These are phyloP conservation scores for Neelides sp. DNA, from an alignment of 1,140 invertebrate genomes.

Conservation along the genomic window DNA sequence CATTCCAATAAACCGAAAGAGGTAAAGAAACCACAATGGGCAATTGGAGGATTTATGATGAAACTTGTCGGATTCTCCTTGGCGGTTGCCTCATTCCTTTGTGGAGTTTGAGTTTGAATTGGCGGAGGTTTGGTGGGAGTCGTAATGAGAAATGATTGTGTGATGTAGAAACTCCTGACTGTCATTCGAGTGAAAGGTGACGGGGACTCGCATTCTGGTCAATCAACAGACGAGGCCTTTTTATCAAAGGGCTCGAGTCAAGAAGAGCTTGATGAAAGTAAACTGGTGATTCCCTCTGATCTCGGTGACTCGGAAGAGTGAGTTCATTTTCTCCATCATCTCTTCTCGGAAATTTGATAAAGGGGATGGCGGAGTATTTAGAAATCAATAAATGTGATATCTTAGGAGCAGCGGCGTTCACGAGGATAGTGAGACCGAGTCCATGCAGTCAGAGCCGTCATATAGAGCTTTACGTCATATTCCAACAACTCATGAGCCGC, in stretches of 20 bases:
- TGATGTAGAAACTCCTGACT: slow-evolving; percentile 19
- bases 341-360: slow-evolving; percentile 6
- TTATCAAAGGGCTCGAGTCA: slow-evolving; percentile 45
- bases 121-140: not conserved
- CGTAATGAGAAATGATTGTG: too few species aligned
- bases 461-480: not conserved
- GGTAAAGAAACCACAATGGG: slow-evolving; percentile 13
- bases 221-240: slow-evolving; percentile 40
- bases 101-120: too few species aligned
- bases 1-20: too few species aligned
- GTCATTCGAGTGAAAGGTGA: slow-evolving; percentile 18
- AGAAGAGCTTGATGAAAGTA: slow-evolving; percentile 41
- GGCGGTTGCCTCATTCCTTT: too few species aligned
- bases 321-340: too few species aligned
- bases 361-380: slow-evolving; percentile 7
- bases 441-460: slow-evolving; percentile 4
- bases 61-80: too few species aligned
- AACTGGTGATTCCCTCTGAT: slow-evolving; percentile 19
- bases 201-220: slow-evolving; percentile 29
- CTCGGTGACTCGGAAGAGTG: slow-evolving; percentile 37
- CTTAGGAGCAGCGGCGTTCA: slow-evolving; percentile 46
- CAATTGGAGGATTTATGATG: too few species aligned
- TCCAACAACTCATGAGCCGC: slow-evolving; percentile 4
- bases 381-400: too few species aligned
- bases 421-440: slow-evolving; percentile 44